Base-by-base conservation (phyloP, 2,113 vertebrate genomes). In the Sturnus vulgaris region DNA sequence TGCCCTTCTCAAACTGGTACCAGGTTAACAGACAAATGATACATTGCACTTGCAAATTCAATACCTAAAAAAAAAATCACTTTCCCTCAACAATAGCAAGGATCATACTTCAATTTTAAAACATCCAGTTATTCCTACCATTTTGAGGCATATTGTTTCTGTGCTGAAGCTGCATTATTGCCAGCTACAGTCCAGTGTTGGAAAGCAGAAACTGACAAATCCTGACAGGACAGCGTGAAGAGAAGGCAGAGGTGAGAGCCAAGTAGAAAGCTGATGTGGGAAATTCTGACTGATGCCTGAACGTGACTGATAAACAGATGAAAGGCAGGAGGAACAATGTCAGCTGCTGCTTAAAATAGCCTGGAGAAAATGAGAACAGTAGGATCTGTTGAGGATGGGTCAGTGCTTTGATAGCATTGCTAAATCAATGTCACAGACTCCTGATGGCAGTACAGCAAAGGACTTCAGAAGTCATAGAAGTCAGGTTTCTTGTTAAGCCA, bases 231-330 rank as follows among this genome's bases (percentile, higher is more conserved):
- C 24, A 47, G 69, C 47, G 33, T 44, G 61, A 37, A 83, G 35
- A 93, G 81, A 91, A 90, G 90, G 57, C 55, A 57, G 81, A 91
- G 91, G 44, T 2, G 12, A 91, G 60, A 63, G 46, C 85, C 57
- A 94, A 68, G 80, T 27, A 91, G 61, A 96, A 93, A 96, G 78
- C 66, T 96, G 91, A 91, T 77, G 47, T 37, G 70, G 60, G 76
- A 93, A 93, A 96, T 95, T 97, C 72, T 93, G 95, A 96, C 70
- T 82, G 80, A 96, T 84, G 88, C 20, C 52, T 96, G 94, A 97
- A 97, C 27, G n/a, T 92, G 92, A 96, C 82, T 96, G 90, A 93
- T 95, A 95, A 97, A 63, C 56, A 95, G 92, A 93, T 93, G 88
- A 93, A 90, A 96, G 90, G 80, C 70, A 71, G 71, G 70, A 64